These are phyloP conservation scores for Nymphalis polychloros DNA, from an alignment of 2,888 invertebrate species.

Conservation along the genomic window DNA sequence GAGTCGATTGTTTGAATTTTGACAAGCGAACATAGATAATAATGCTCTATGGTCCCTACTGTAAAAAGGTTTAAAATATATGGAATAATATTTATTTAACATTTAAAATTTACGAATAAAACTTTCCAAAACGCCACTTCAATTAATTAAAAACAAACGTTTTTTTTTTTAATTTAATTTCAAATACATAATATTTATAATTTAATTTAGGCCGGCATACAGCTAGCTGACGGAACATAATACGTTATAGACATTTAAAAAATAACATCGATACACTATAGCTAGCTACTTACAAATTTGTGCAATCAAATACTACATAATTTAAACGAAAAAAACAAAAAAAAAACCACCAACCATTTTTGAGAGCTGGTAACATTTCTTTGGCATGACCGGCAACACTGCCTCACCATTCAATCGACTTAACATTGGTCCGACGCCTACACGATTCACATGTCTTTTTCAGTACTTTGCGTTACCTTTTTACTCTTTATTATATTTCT, in stretches of 20 bases:
- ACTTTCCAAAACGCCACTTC: constrained; percentile 26
- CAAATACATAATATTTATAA: constrained; percentile 4
- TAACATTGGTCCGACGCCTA: constrained; percentile 62
- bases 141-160: background rate
- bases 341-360: constrained; percentile 4
- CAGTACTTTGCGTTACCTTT: constrained; percentile 41
- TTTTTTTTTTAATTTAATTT: background rate
- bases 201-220: constrained; percentile 21
- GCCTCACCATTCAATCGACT: constrained; percentile 17
- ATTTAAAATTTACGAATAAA: constrained; percentile 43
- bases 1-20: constrained; percentile 12
- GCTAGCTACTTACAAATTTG: constrained; percentile 23
- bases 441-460: constrained; percentile 71
- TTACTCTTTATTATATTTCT: background rate
- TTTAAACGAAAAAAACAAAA: constrained; percentile 11
- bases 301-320: constrained; percentile 20
- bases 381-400: constrained; percentile 17
- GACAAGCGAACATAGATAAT: constrained; percentile 56
- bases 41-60: constrained; percentile 76
- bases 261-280: constrained; percentile 25
- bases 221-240: background rate
- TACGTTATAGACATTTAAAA: constrained; percentile 21
- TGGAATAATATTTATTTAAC: constrained; percentile 51
- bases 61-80: constrained; percentile 60
- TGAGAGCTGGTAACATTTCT: constrained; percentile 24